Base-by-base conservation (phyloP, 1,140 invertebrate species). In the Cydia pomonella region DNA sequence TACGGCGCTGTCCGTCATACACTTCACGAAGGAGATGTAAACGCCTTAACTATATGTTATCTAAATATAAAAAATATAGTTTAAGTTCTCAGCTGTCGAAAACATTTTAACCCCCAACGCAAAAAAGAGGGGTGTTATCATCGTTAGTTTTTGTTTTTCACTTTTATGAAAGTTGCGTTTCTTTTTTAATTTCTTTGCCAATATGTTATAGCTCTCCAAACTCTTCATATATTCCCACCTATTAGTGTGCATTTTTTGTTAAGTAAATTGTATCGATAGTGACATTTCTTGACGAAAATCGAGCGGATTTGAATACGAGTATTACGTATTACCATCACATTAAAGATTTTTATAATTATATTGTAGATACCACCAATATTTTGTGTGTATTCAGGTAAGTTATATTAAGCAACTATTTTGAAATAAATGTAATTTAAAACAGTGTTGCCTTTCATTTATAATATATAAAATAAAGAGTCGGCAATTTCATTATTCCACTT, bases 1-100 rank as follows among this genome's bases (percentile, higher is more conserved):
- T 79, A 95, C 96, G 0, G 95, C 97, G 6, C 86, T 98, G 44
- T 95, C 96, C 59, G 95, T 96, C 74, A 94, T 96, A 74, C 96
- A 97, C 80, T 96, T 95, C 79, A 95, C 95, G 16, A 96, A 96
- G 87, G 95, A 95, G 64, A 93, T 92, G 88, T 92, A 92, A 86
- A 84, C 23, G 64, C 16, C 33, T 18, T 59, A 59, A 59, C 53
- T 59, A 59, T 59, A 59, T 59, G 7, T 59, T 59, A 59, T 23
- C 18, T 59, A 23, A 53, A 23, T 69, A 69, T 69, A 25, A 69
- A n/a, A 69, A 33, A 41, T 33, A 69, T 69, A 69, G 29, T 69
- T 18, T 69, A 69, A 69, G 64, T 33, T 29, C 29, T 69, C 29
- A 38, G 27, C 64, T 33, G 64, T 25, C 27, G 33, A 33, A 33